These are phyloP conservation scores for Apus apus DNA, from an alignment of 2,113 vertebrate species.

Conservation along the genomic window DNA sequence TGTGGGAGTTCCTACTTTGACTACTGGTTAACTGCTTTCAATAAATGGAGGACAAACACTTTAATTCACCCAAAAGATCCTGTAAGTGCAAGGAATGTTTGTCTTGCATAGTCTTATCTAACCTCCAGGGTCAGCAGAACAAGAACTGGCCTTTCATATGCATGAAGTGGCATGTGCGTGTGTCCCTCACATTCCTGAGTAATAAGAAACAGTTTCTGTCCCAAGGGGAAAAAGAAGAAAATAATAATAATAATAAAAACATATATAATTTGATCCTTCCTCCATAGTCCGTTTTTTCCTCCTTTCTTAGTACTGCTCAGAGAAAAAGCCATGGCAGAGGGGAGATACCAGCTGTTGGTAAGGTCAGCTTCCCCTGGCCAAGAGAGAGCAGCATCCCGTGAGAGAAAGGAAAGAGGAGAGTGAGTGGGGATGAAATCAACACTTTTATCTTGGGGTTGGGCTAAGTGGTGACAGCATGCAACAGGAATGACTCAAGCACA, in stretches of 20 bases:
- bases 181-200: conserved; percentile 67
- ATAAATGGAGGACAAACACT: background rate
- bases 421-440: background rate
- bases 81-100: background rate
- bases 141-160: conserved; percentile 48
- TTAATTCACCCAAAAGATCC: background rate
- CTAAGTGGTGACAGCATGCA: background rate
- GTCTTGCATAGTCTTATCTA: conserved; percentile 20
- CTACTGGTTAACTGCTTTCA: background rate
- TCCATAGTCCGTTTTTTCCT: background rate
- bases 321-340: background rate
- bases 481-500: background rate
- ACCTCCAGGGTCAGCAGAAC: conserved; percentile 27
- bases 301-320: background rate
- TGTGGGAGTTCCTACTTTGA: background rate
- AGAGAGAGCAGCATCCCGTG: background rate
- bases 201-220: conserved; percentile 66
- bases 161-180: conserved; percentile 12
- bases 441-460: background rate
- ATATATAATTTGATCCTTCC: background rate
- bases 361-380: background rate
- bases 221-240: background rate
- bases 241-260: background rate
- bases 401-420: background rate
- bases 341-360: background rate